These are phyloP conservation scores for Lasaia peninsularis DNA, from an alignment of 1,140 invertebrate species.

Conservation along the genomic window DNA sequence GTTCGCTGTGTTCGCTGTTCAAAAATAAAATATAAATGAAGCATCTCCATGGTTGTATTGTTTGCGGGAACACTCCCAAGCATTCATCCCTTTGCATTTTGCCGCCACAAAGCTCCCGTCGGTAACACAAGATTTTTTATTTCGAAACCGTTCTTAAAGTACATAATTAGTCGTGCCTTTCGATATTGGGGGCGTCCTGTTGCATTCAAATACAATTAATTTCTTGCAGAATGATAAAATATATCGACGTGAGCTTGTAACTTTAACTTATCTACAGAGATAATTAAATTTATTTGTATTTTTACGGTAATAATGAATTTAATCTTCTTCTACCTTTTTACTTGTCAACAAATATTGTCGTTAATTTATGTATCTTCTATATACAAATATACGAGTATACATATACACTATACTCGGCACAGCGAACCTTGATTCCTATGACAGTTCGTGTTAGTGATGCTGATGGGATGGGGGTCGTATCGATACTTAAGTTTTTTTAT, in stretches of 20 bases:
- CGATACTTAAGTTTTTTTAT: too few relatives aligned
- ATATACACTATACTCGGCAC: too few relatives aligned
- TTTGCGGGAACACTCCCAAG: slow-evolving; percentile 10
- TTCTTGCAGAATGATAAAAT: slow-evolving; percentile 21
- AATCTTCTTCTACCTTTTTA: too few relatives aligned
- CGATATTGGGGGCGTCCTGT: slow-evolving; percentile 48
- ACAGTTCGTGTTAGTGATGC: too few relatives aligned
- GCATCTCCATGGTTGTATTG: slow-evolving; percentile 21
- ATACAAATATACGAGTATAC: too few relatives aligned
- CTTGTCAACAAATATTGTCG: too few relatives aligned
- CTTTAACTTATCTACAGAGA: neutral
- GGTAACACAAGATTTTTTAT: slow-evolving; percentile 58
- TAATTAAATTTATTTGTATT: neutral
- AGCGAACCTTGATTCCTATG: too few relatives aligned
- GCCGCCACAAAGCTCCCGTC: slow-evolving; percentile 52
- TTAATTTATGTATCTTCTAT: too few relatives aligned
- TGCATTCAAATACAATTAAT: slow-evolving; percentile 48
- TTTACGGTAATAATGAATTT: neutral
- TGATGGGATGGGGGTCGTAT: too few relatives aligned
- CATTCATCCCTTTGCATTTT: slow-evolving; percentile 38
- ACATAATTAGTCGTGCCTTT: slow-evolving; percentile 67
- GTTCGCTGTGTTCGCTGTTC: too few relatives aligned
- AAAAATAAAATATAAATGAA: neutral
- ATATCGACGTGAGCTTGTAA: neutral
- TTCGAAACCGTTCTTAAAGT: slow-evolving; percentile 68